These are phyloP conservation scores for Okamejei kenojei DNA, from an alignment of 2,797 vertebrate genomes.

Conservation along the genomic window DNA sequence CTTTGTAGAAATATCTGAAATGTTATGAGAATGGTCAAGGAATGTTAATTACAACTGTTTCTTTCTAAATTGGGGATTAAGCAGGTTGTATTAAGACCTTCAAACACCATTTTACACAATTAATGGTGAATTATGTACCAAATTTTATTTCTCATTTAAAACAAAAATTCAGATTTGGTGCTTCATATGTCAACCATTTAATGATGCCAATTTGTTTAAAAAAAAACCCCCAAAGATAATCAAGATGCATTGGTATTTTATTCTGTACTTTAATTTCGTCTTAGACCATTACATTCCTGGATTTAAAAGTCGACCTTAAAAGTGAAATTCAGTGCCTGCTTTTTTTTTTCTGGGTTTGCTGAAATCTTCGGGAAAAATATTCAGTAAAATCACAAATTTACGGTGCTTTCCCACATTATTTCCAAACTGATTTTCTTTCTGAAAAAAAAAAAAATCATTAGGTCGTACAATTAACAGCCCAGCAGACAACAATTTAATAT, in stretches of 20 bases:
- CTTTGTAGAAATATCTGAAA: not conserved
- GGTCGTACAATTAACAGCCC: not conserved
- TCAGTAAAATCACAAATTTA: not conserved
- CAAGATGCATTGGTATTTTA: not conserved
- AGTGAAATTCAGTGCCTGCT: not conserved
- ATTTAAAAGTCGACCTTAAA: not conserved
- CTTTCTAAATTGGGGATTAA: not conserved
- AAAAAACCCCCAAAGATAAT: not conserved
- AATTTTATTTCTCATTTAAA: too few species aligned
- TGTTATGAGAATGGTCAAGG: not conserved
- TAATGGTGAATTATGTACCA: not conserved
- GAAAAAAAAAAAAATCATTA: not conserved
- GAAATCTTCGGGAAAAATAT: not conserved
- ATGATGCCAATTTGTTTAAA: not conserved
- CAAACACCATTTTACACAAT: not conserved
- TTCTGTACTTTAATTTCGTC: not conserved
- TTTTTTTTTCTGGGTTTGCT: constrained; percentile 14
- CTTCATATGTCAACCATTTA: not conserved
- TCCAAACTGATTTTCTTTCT: not conserved
- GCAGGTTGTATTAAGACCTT: not conserved
- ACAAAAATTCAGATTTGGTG: not conserved
- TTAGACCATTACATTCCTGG: not conserved
- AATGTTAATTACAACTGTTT: not conserved
- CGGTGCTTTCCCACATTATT: not conserved
- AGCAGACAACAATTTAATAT: not conserved